These are phyloP conservation scores for Pandemis corylana DNA, from an alignment of 2,888 invertebrate genomes.

Conservation along the genomic window DNA sequence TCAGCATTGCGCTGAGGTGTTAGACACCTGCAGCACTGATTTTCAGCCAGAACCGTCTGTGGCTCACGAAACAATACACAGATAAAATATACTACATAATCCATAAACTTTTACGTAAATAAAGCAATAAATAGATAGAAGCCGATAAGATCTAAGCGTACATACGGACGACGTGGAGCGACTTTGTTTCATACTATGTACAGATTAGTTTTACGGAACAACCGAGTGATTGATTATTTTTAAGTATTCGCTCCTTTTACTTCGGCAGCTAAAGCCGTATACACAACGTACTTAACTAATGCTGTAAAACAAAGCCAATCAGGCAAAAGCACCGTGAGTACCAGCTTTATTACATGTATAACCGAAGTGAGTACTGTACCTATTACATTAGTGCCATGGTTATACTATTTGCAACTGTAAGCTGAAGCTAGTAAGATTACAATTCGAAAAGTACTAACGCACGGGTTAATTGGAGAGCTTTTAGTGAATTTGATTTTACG, in stretches of 20 bases:
- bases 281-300: slow-evolving; percentile 25
- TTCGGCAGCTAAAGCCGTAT: slow-evolving; percentile 6
- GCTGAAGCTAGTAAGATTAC: background rate
- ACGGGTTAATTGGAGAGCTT: background rate
- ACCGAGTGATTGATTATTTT: slow-evolving; percentile 35
- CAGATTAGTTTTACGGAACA: slow-evolving; percentile 4
- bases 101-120: too few relatives aligned
- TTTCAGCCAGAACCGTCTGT: too few relatives aligned
- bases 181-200: background rate
- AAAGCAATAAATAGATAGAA: too few relatives aligned
- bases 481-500: background rate
- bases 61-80: too few relatives aligned
- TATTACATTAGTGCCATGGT: slow-evolving; percentile 23
- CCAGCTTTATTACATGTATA: slow-evolving; percentile 38
- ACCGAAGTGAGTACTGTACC: slow-evolving; percentile 27
- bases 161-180: too few relatives aligned
- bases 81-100: too few relatives aligned
- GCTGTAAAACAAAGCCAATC: slow-evolving; percentile 41
- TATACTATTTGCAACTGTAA: slow-evolving; percentile 1
- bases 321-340: slow-evolving; percentile 38
- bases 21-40: too few relatives aligned
- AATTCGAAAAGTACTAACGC: background rate
- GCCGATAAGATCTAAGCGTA: too few relatives aligned
- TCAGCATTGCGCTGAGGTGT: too few relatives aligned
- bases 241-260: background rate